Base-by-base conservation (phyloP, 2,888 invertebrate genomes). In the Tribolium freemani region DNA sequence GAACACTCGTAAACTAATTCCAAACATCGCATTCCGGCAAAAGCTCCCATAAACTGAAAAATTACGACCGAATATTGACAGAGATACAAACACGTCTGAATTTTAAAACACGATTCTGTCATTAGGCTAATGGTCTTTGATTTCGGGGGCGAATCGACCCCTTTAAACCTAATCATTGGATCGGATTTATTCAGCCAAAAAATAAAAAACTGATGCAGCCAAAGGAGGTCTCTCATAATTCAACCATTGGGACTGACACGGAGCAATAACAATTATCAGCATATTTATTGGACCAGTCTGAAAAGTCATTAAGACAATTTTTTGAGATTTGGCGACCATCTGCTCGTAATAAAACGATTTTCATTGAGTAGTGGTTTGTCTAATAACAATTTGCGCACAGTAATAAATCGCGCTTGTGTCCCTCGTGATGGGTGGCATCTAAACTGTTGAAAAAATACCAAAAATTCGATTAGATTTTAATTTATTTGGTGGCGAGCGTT, bases 1-100 rank as follows among this genome's bases (percentile, higher is more conserved):
- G 72, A 66, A 70, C 72, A 70, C 67, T 71, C 70, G 72, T 67
- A 72, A 76, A 76, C 75, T 75, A 75, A 75, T 76, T 75, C 71
- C 73, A 73, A 74, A 75, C 75, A 69, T 70, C 66, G 63, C 79
- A 80, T 78, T 74, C 74, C 76, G 60, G 63, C 31, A 45, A 57
- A 63, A 66, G 64, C 38, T 30, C 58, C 31, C 56, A 67, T 57
- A 44, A 46, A 57, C 10, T 48, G 57, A 57, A 57, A 57, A 26
- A 68, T 57, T 67, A 38, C 21, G 11, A n/a, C 38, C 44, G 11
- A 10, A 20, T 46, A 48, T 56, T 57, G 67, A 67, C 51, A 60
- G 30, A 48, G 51, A 20, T 58, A 10, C 53, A 53, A 60, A 56
- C 30, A 38, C 46, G 58, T 51, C 31, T 20, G 68, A 44, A 51